Evolutionary conservation across 2,888 invertebrate species (phyloP).

Genomic region (Lacanobia wlatinum): DNA sequence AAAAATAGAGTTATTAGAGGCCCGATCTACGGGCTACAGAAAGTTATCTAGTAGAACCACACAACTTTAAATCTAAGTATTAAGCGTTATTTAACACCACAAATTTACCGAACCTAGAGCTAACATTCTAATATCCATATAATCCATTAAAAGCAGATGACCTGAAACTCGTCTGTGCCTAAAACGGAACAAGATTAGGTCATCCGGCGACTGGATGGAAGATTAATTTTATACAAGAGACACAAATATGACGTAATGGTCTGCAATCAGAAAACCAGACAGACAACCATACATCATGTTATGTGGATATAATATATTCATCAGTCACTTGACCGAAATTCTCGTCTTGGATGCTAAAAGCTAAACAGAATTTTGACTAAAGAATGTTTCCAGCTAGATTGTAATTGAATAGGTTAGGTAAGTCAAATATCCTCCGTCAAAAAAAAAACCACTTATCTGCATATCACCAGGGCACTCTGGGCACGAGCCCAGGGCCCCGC

Average conservation of each 20-base stretch:
- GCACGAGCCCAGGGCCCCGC: too few species aligned
- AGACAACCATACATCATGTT: slow-evolving; percentile 10
- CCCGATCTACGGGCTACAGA: too few species aligned
- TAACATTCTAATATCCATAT: slow-evolving; percentile 13
- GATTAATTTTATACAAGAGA: slow-evolving; percentile 49
- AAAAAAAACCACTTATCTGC: background rate
- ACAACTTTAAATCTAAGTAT: slow-evolving; percentile 1
- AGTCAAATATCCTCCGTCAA: background rate
- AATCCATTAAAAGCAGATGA: slow-evolving; percentile 42
- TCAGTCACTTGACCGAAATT: background rate
- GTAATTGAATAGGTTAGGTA: background rate
- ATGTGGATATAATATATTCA: background rate
- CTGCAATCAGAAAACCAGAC: slow-evolving; percentile 41
- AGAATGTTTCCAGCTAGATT: slow-evolving; percentile 3
- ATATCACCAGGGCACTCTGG: too few species aligned
- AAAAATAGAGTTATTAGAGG: too few species aligned
- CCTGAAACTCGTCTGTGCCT: slow-evolving; percentile 27
- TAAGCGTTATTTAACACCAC: slow-evolving; percentile 9
- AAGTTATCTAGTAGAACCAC: too few species aligned
- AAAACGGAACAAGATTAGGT: slow-evolving; percentile 58
- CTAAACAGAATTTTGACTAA: background rate
- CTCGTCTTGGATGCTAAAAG: background rate
- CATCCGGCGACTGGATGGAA: slow-evolving; percentile 44
- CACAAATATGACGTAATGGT: slow-evolving; percentile 39
- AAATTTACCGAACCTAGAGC: background rate